phyloP scores from a whole-genome alignment of 2,797 vertebrate genomes.

The Gastrophryne carolinensis region DNA sequence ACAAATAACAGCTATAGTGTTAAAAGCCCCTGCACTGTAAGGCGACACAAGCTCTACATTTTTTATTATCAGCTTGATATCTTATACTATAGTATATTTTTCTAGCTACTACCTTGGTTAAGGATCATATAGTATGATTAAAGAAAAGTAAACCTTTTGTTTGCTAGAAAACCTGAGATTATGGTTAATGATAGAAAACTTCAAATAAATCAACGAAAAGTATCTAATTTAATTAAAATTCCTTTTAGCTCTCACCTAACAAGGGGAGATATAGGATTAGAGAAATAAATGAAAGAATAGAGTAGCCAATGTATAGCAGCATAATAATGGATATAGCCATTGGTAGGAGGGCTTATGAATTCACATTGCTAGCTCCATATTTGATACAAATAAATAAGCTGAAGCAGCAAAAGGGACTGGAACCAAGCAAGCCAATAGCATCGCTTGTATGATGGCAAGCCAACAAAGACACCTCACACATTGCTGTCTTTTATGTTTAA shows the following conservation, averaged over 20 bases:
- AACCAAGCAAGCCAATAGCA: no score
- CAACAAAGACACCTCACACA: no score
- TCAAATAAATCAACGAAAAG: background rate
- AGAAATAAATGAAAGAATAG: background rate
- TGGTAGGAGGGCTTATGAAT: background rate
- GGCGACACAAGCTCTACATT: no score
- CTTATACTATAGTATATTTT: no score
- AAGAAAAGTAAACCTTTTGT: background rate
- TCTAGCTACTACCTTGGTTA: background rate
- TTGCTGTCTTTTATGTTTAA: no score
- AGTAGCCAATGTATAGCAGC: constrained; percentile 14
- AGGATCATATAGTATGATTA: background rate
- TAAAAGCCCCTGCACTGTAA: no score
- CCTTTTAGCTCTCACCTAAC: background rate
- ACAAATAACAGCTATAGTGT: no score
- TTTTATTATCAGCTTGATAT: no score
- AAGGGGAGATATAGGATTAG: constrained; percentile 15
- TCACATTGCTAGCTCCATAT: background rate
- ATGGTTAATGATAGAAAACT: no score
- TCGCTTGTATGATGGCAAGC: no score
- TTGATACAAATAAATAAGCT: constrained; percentile 9
- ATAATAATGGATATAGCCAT: background rate
- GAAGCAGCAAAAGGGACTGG: background rate
- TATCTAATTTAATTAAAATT: background rate
- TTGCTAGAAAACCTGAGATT: no score